Percentiles rank a stretch among this genome's conserved stretches.
These are phyloP conservation scores for Phrynocephalus vlangalii DNA, from an alignment of 2,797 vertebrate species.

Conservation along the genomic window DNA sequence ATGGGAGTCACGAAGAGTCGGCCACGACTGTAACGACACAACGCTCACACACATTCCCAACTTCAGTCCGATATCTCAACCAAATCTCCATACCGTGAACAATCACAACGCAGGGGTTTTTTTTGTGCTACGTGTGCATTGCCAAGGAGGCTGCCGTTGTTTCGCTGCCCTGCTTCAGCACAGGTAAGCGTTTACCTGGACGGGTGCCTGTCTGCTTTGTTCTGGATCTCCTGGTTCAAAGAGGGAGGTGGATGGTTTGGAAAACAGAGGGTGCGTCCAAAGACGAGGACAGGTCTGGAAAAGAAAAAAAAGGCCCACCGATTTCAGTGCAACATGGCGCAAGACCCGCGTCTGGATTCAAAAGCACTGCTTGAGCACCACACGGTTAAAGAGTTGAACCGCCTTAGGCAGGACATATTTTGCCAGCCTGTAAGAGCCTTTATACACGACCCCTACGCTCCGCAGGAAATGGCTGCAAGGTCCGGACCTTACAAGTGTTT, in stretches of 20 bases:
- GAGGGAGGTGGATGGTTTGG: not conserved
- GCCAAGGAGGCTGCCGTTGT: too few species aligned
- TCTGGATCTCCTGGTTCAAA: not conserved
- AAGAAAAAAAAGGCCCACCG: not conserved
- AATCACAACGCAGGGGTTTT: not conserved
- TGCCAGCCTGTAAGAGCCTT: too few species aligned
- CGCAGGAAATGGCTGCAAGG: too few species aligned
- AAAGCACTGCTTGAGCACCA: too few species aligned
- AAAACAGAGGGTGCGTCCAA: not conserved
- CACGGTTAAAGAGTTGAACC: not conserved
- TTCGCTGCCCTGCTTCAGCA: too few species aligned
- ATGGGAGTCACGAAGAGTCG: too few species aligned
- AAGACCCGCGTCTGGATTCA: not conserved
- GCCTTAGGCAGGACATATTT: not conserved
- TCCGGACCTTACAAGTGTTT: too few species aligned
- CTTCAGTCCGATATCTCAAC: too few species aligned
- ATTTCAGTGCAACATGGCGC: not conserved
- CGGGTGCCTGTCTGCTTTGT: not conserved
- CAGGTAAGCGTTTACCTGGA: not conserved
- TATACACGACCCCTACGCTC: too few species aligned
- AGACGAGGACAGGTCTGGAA: not conserved
- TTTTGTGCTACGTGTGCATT: not conserved
- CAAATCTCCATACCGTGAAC: fast-evolving
- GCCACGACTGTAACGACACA: too few species aligned
- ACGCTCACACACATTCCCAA: too few species aligned